Evolutionary conservation across 2,888 invertebrate genomes (phyloP).

Genomic region (Melanophora roralis): DNA sequence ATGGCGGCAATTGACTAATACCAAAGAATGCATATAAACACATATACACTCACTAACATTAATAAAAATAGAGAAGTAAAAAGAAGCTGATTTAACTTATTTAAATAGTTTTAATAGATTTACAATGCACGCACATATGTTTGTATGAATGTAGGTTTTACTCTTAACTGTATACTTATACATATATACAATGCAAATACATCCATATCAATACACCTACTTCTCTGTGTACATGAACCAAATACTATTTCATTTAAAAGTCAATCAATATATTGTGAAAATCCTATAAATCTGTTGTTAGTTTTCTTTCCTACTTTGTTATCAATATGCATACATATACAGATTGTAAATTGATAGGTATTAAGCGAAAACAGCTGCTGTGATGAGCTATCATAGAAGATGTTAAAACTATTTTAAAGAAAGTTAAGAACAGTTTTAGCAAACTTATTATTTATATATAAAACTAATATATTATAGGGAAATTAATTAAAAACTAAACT

Average conservation of each 20-base stretch:
- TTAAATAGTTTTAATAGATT: constrained; percentile 54
- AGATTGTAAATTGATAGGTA: neutral
- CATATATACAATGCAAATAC: neutral
- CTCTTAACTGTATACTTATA: too few relatives aligned
- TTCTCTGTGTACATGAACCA: neutral
- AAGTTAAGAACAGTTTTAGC: too few relatives aligned
- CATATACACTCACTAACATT: neutral
- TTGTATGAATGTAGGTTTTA: neutral
- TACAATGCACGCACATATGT: constrained; percentile 18
- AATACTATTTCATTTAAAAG: constrained; percentile 24
- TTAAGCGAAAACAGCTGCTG: neutral
- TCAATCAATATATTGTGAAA: constrained; percentile 45
- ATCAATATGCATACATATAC: neutral
- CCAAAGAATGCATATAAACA: constrained; percentile 20
- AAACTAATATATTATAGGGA: too few relatives aligned
- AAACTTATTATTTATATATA: too few relatives aligned
- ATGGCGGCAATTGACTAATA: constrained; percentile 64
- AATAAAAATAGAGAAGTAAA: neutral
- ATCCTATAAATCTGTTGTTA: constrained; percentile 16
- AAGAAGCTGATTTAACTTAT: constrained; percentile 9
- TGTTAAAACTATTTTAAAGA: too few relatives aligned
- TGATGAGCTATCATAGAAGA: neutral
- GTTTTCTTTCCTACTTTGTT: constrained; percentile 5
- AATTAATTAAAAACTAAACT: too few relatives aligned
- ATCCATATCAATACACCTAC: neutral